Base-by-base conservation (phyloP, 2,888 invertebrate genomes). In the Diloba caeruleocephala region DNA sequence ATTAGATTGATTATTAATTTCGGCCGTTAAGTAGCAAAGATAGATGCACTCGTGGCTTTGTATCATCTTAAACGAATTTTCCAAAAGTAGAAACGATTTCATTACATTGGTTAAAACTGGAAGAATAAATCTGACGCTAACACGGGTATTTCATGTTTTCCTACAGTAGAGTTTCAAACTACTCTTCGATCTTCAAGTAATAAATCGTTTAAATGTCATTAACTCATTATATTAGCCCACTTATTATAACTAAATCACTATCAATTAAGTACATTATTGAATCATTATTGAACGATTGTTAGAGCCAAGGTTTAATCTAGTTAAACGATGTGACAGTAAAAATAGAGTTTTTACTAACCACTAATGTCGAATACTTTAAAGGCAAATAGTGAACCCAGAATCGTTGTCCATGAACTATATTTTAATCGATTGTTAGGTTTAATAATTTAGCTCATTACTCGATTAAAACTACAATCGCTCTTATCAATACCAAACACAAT, bases 311-410 rank as follows among this genome's bases (percentile, higher is more conserved):
- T 10, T 37, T 23, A 17, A n/a, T 55, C 8, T n/a, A 36, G 36
- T 32, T 49, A 52, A 61, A 57, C 32, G 45, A 13, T 33, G 52
- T 32, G 37, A 36, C 50, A 50, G 44, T 50, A 43, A 51, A 38
- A 64, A 36, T 43, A 6, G 5, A 21, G 3, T 46, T 29, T 25
- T 51, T 42, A 9, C n/a, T 31, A 42, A 26, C 13, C 21, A 6
- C 15, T 37, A 19, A 9, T 32, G 19, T 7, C 12, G 9, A 7
- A 9, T 25, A 9, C 23, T 5, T 8, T 31, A 10, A 51, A 39
- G 6, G 10, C 9, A 14, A 17, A 8, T 19, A 39, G 1, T 23
- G 3, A 9, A 37, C 0, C 7, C 6, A 31, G 12, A 12, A 17
- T 29, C 1, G 2, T 7, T 21, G 6, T 4, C 19, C 5, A 19